Evolutionary conservation across 2,888 invertebrate species (phyloP).

Genomic region (Xestia ashworthii): DNA sequence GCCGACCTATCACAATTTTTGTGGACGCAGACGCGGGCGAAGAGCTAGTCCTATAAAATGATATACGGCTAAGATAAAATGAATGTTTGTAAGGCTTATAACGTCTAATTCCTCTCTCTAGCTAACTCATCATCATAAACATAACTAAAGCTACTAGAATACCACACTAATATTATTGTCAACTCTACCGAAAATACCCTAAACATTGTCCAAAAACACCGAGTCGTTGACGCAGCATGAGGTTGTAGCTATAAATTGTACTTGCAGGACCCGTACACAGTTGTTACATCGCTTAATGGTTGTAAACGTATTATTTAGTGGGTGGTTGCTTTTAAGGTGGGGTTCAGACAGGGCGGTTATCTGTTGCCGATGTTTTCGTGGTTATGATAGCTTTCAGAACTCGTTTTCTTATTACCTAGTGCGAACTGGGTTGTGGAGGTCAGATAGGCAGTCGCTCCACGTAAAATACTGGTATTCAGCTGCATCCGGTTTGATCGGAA

Average conservation of each 20-base stretch:
- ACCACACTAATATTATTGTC: conserved; percentile 14
- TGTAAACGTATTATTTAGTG: conserved; percentile 63
- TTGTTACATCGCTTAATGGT: conserved; percentile 66
- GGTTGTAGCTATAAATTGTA: conserved; percentile 62
- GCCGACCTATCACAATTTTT: too few species aligned
- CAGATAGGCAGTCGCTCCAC: too few species aligned
- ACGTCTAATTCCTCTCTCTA: background rate
- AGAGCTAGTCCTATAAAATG: too few species aligned
- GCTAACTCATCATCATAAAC: too few species aligned
- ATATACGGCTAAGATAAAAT: too few species aligned
- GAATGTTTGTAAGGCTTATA: background rate
- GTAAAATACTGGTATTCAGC: too few species aligned
- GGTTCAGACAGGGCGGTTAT: conserved; percentile 17
- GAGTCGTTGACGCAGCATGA: conserved; percentile 61
- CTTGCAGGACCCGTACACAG: conserved; percentile 56
- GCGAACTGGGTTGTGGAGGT: too few species aligned
- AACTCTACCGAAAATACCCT: conserved; percentile 44
- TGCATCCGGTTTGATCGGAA: too few species aligned
- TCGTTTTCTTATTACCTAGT: too few species aligned
- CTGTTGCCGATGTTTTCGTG: background rate
- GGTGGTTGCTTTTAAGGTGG: conserved; percentile 34
- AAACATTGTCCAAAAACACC: conserved; percentile 42
- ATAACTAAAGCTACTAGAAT: background rate
- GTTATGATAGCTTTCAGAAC: background rate
- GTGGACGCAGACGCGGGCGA: too few species aligned